Evolutionary conservation across 2,888 invertebrate species (phyloP).

Genomic region (Xestia c-nigrum): DNA sequence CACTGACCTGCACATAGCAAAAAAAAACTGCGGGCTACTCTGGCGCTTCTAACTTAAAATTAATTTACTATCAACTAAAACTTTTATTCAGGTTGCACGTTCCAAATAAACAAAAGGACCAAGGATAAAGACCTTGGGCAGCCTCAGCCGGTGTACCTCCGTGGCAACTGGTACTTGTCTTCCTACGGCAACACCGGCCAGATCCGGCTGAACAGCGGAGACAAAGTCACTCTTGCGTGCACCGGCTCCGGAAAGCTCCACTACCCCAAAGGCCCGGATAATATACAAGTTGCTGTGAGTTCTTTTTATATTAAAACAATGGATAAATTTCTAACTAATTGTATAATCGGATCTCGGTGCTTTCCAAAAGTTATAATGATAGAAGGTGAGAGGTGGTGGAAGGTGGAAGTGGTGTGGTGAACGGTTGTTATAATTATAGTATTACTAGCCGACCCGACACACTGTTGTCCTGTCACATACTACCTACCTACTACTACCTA

Average conservation of each 20-base stretch:
- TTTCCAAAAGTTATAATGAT: too few species aligned
- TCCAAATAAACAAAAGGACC: constrained; percentile 81
- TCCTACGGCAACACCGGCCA: constrained; percentile 80
- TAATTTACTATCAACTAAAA: background rate
- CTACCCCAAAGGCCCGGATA: constrained; percentile 77
- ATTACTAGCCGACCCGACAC: too few species aligned
- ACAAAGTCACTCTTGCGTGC: constrained; percentile 81
- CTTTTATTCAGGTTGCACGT: constrained; percentile 80
- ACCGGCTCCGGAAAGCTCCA: constrained; percentile 75
- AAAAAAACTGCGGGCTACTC: too few species aligned
- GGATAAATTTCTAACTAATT: too few species aligned
- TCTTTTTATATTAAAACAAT: background rate
- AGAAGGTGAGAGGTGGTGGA: too few species aligned
- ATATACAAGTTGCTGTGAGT: constrained; percentile 41
- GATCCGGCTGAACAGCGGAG: constrained; percentile 76
- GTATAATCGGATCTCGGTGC: background rate
- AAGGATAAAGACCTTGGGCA: constrained; percentile 87
- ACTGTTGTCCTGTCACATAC: too few species aligned
- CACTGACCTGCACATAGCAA: too few species aligned
- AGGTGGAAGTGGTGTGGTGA: too few species aligned
- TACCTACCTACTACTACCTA: too few species aligned
- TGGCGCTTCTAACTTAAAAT: background rate
- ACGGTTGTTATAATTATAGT: too few species aligned
- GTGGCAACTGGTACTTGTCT: constrained; percentile 75
- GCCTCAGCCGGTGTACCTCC: constrained; percentile 91